These are phyloP conservation scores for Rhopalosiphum maidis DNA, from an alignment of 1,140 invertebrate genomes.

Conservation along the genomic window DNA sequence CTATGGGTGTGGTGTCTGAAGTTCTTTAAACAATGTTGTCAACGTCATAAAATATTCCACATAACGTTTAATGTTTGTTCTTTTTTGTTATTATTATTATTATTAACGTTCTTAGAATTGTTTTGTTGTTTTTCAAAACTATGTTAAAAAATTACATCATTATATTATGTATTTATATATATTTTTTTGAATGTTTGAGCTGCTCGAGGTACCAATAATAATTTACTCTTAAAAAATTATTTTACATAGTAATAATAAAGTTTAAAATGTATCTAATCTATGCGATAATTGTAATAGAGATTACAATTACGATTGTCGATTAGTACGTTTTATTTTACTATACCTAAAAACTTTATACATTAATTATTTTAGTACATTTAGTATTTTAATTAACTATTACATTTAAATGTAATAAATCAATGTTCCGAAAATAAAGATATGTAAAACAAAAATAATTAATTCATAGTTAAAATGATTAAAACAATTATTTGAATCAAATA, in stretches of 20 bases:
- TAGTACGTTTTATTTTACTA: background rate
- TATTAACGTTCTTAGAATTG: background rate
- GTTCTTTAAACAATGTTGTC: background rate
- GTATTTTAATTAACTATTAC: no score
- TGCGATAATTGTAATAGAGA: background rate
- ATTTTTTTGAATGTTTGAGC: background rate
- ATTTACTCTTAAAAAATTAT: background rate
- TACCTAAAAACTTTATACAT: background rate
- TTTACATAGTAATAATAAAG: background rate
- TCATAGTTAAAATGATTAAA: background rate
- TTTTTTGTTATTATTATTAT: no score
- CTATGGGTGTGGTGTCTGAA: background rate
- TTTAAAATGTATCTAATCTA: background rate
- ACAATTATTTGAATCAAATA: background rate
- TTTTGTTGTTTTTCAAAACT: background rate
- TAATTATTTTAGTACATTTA: no score
- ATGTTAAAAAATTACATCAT: background rate
- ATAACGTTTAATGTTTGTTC: background rate
- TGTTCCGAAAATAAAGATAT: background rate
- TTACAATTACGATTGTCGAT: background rate
- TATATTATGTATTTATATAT: background rate
- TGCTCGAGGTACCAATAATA: background rate
- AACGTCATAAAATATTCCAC: background rate
- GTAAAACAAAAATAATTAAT: background rate
- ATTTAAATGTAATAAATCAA: background rate